Evolutionary conservation across 2,797 vertebrate genomes (phyloP), one percentile per base, ranked within the genome.

Genomic region (Petrocephalus sullivani): DNA sequence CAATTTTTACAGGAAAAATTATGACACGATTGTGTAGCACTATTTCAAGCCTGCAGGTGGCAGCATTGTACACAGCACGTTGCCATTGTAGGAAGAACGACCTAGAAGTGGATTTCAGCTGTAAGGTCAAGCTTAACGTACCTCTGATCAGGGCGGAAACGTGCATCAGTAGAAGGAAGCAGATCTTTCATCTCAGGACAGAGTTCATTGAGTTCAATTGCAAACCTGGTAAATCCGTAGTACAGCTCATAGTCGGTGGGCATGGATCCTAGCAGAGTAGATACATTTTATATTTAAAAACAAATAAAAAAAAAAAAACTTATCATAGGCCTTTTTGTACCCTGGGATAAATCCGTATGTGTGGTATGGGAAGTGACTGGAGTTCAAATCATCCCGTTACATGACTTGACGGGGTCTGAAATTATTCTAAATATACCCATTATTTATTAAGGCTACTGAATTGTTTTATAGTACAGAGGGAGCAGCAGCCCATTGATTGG

Each of bases 131-230:
- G 49, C 14, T n/a, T 41, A 5, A 75, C 49, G 61, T 49, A 97
- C 98, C 98, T 98, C 93, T 99, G 98, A 95, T 99, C 98, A 0
- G 97, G 98, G 89, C 98, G 96, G 94, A 99, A 99, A 71, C 98
- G 95, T 7, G 98, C 97, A 51, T 99, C 98, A 37, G 98, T 98
- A 0, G 95, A 93, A 9, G 98, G 98, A 91, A 99, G 96, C 90
- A 97, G 95, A 46, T 99, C 98, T 93, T 97, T 99, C 89, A 99
- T 90, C 89, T 98, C 96, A 0, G 98, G 98, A 93, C 98, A 98
- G 91, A 99, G 95, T 92, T 99, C 98, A 75, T 99, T 99, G 89
- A 99, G 96, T 92, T 99, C 98, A 91, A 98, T 97, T 89, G 98
- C 98, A 91, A 99, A 99, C 91, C 98, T 97, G 1, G 98, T 99